Base-by-base conservation (phyloP, 2,888 invertebrate species). In the Biston betularia region DNA sequence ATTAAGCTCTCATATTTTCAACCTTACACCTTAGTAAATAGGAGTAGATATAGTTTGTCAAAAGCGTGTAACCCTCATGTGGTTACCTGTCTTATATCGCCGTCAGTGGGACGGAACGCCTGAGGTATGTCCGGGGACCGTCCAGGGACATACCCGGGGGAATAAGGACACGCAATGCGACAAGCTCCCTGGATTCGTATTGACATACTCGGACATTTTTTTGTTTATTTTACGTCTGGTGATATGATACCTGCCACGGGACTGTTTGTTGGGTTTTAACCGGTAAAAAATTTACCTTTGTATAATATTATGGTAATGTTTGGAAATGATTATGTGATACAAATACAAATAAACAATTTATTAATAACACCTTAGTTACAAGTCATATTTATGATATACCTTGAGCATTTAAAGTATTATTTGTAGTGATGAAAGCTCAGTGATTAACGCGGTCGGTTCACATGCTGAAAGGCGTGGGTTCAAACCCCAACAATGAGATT, bases 81-180 rank as follows among this genome's bases (percentile, higher is more conserved):
- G 72, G 71, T 66, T 53, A 65, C 59, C 53, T 68, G 64, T 71
- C 73, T 69, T 63, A 56, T 34, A 40, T 65, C n/a, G 15, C 46
- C 40, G 56, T 60, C 60, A 65, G 34, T 45, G 65, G 56, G 53
- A 53, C 33, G 12, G 48, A 54, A 55, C 56, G 62, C 10, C 33
- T 33, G 12, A 12, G 34, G 54, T 44, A 42, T 42, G 54, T 48
- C 33, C 42, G 33, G 42, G 38, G 52, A 35, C 45, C 48, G 65
- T 53, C 57, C 44, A 38, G 59, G 49, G 62, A 58, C 54, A 76
- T 75, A n/a, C 85, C 74, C 80, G 9, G 50, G 82, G 77, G 80
- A 76, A 70, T 60, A 59, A 45, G 75, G 76, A 77, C 83, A 83
- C 83, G 83, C 83, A 81, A 77, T 83, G 82, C 82, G 83, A 77